Evolutionary conservation across 2,888 invertebrate species (phyloP).

Genomic region (Sisyra terminalis): DNA sequence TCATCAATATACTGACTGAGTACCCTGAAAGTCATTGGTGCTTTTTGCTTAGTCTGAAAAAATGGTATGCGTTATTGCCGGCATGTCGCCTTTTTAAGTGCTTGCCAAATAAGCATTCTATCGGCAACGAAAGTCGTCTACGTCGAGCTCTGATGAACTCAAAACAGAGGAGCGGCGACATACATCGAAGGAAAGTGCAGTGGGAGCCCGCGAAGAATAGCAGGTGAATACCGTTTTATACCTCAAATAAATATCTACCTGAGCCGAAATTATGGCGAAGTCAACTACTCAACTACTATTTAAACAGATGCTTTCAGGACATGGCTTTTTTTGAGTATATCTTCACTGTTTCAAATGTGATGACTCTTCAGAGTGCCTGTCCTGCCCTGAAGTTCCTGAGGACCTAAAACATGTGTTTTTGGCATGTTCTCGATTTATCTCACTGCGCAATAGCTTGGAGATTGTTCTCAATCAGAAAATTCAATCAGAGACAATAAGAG

Average conservation of each 20-base stretch:
- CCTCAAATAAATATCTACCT: constrained; percentile 3
- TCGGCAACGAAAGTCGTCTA: neutral
- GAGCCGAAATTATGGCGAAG: constrained; percentile 3
- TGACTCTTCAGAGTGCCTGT: constrained; percentile 1
- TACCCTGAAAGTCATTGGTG: neutral
- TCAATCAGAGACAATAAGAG: neutral
- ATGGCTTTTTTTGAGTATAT: constrained; percentile 4
- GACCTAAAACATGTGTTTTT: neutral
- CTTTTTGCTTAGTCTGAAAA: neutral
- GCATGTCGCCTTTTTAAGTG: neutral
- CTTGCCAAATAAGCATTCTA: constrained; percentile 2
- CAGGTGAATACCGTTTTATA: constrained; percentile 6
- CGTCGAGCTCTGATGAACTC: neutral
- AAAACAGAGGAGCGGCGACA: neutral
- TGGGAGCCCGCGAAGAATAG: constrained; percentile 3
- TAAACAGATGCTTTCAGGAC: no score
- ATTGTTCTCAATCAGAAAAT: neutral
- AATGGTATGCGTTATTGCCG: constrained; percentile 1
- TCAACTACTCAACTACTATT: no score
- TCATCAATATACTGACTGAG: neutral
- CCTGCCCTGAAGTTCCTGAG: neutral
- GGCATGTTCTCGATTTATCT: no score
- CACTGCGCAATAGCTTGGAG: no score
- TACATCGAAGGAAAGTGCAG: neutral
- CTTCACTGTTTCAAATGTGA: neutral